Evolutionary conservation across 2,888 invertebrate genomes (phyloP), one percentile per base, ranked within the genome.

Genomic region (Drosophila barbarae): DNA sequence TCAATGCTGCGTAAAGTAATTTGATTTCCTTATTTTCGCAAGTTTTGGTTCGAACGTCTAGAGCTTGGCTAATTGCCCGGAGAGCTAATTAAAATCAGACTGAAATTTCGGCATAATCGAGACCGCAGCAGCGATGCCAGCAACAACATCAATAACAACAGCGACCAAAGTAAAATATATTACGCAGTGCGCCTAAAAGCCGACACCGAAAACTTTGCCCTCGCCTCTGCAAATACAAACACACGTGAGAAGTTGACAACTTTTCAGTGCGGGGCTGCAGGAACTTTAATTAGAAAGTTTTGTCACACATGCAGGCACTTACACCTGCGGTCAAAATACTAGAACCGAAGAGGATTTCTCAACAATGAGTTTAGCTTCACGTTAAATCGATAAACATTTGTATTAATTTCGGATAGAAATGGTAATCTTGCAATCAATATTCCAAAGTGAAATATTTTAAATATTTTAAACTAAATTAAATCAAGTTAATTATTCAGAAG

Each of bases 281-380:
- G 77, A 81, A 81, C 84, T 84, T 85, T 81, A 81, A 81, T 81
- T 81, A 81, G 82, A 80, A 80, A 80, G 85, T 80, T 80, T 84
- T 75, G 82, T 85, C 85, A 84, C 76, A 80, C 83, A 77, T 80
- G 67, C 61, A 60, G 68, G 63, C 67, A 21, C 12, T 6, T 6
- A 30, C 55, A 55, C 21, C 54, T 7, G 36, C 18, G 56, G 55
- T 36, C 56, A 46, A 21, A 18, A 5, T 13, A 41, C 2, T 46
- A 58, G 10, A 1, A 26, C 10, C 23, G 3, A 18, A 15, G 12
- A n/a, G 18, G 26, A 15, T 2, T 9, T 36, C 8, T 15, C 8
- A 36, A 30, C 3, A 5, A 1, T 26, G 7, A 26, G 26, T 23
- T 23, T 23, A 23, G 23, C 23, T 23, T 23, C 4, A 23, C 3